A percentile compares a stretch with the other conserved stretches of the same genome.
These are phyloP conservation scores for Dromius quadrimaculatus DNA, from an alignment of 2,888 invertebrate genomes.

Conservation along the genomic window DNA sequence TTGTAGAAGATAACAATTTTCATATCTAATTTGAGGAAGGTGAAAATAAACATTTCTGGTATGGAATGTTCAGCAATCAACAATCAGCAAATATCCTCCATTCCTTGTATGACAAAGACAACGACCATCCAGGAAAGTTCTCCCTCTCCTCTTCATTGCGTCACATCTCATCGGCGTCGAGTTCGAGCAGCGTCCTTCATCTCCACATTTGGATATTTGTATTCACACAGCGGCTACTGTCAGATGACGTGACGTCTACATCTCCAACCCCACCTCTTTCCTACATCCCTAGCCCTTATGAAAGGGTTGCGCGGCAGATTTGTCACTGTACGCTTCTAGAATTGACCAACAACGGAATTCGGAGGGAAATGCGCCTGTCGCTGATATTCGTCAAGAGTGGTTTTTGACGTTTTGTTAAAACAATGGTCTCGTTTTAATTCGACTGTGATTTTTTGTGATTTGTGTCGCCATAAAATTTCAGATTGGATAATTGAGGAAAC, in stretches of 20 bases:
- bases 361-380: slow-evolving; percentile 3
- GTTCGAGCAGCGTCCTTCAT: neutral
- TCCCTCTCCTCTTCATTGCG: neutral
- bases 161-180: slow-evolving; percentile 7
- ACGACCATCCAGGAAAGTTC: too few species aligned
- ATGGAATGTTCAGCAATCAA: too few species aligned
- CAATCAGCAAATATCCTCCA: too few species aligned
- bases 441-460: slow-evolving; percentile 19
- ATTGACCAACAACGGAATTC: slow-evolving; percentile 45
- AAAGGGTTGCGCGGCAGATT: slow-evolving; percentile 47
- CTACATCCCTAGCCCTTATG: neutral
- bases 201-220: slow-evolving; percentile 57
- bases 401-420: slow-evolving; percentile 44
- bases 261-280: slow-evolving; percentile 21
- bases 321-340: slow-evolving; percentile 49
- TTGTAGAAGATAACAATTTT: too few species aligned
- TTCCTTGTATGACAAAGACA: too few species aligned
- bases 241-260: slow-evolving; percentile 59
- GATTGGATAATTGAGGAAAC: neutral
- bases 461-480: slow-evolving; percentile 13
- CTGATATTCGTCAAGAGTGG: slow-evolving; percentile 31
- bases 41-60: too few species aligned
- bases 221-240: slow-evolving; percentile 59
- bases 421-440: slow-evolving; percentile 43
- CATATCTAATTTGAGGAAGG: too few species aligned